phyloP scores from a whole-genome alignment of 2,113 vertebrate genomes.

The Myrmecophaga tridactyla region DNA sequence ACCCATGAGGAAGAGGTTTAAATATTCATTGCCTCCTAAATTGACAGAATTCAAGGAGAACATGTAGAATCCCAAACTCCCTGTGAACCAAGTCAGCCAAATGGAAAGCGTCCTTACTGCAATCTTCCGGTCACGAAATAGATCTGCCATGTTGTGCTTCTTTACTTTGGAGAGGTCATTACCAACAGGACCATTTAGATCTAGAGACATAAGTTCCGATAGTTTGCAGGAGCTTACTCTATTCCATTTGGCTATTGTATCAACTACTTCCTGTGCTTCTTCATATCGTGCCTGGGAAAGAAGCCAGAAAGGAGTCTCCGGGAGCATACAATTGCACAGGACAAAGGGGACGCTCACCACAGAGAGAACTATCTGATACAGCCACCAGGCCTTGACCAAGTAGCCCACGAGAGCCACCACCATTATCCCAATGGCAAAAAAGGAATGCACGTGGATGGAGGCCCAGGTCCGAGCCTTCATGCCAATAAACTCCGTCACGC shows the following conservation, averaged over 20 bases:
- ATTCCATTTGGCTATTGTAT: constrained; percentile 90
- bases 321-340: constrained; percentile 94
- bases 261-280: constrained; percentile 89
- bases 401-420: constrained; percentile 92
- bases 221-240: constrained; percentile 84
- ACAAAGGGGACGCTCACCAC: constrained; percentile 90
- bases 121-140: constrained; percentile 90
- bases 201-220: constrained; percentile 85
- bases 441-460: constrained; percentile 94
- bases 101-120: constrained; percentile 89
- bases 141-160: constrained; percentile 89
- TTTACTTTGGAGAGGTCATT: constrained; percentile 57
- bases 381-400: constrained; percentile 92
- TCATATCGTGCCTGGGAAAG: constrained; percentile 87
- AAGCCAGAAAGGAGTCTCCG: constrained; percentile 95
- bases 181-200: constrained; percentile 58
- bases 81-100: constrained; percentile 96
- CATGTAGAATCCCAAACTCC: constrained; percentile 94
- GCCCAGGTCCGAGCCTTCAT: constrained; percentile 94
- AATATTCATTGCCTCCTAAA: constrained; percentile 91
- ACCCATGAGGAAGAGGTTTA: constrained; percentile 95
- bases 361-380: constrained; percentile 94
- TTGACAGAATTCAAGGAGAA: constrained; percentile 92
- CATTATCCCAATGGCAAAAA: constrained; percentile 93
- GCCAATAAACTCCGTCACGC: constrained; percentile 95